Evolutionary conservation across 2,888 invertebrate genomes (phyloP), one percentile per base, ranked within the genome.

Genomic region (Lasioglossum villosulum): DNA sequence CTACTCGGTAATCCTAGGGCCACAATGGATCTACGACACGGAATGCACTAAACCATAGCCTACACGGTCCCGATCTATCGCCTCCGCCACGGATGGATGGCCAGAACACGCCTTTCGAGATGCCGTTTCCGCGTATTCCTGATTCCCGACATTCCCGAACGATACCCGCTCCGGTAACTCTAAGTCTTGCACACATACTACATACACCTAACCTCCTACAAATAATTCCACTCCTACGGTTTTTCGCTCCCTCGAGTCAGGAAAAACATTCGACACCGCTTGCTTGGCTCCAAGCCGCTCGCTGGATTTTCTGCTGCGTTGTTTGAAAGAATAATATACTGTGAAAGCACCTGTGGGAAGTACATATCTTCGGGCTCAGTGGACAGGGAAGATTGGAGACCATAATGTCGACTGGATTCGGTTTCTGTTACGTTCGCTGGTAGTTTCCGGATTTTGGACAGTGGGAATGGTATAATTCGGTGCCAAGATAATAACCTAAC

Each of bases 1-100:
- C 88, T 82, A 82, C 83, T 72, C 73, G 89, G 90, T 90, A 90
- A 90, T 90, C 90, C 90, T 88, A 78, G 73, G 82, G 81, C 88
- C 88, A 86, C 91, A 91, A 90, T 90, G 90, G 90, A 89, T 89
- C 90, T 83, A 91, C 88, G 88, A 86, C 91, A 83, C 77, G 91
- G 91, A 90, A 90, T 88, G 85, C 91, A 88, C 85, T 84, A 86
- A 84, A 91, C 86, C 91, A 86, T 90, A 83, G 86, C 77, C 78
- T 86, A 84, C 89, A 86, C 77, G 79, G 70, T 2, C 81, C 79
- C 91, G 84, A 89, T 88, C 86, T 88, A 89, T 89, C 88, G 85
- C 45, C 68, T 56, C 73, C 72, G 48, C 82, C 80, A 39, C 90
- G 83, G 78, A 82, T 73, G 82, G 86, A 78, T 68, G 81, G 84